These are phyloP conservation scores for Heliconius hermathena DNA, from an alignment of 1,140 invertebrate genomes.

Conservation along the genomic window DNA sequence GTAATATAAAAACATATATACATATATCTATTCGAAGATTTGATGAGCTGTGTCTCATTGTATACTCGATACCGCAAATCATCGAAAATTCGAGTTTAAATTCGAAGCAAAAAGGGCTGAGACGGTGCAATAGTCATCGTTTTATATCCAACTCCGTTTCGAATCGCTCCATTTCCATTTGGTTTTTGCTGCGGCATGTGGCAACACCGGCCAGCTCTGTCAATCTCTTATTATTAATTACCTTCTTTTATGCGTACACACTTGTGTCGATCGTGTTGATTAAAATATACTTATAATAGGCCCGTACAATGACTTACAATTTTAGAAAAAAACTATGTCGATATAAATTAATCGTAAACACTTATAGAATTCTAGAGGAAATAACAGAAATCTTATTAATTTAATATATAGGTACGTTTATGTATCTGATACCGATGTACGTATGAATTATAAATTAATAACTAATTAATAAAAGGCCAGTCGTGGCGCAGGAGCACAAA, in stretches of 20 bases:
- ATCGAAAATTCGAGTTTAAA: slow-evolving; percentile 52
- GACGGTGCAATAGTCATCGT: slow-evolving; percentile 63
- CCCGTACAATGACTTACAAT: slow-evolving; percentile 64
- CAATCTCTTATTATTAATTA: slow-evolving; percentile 79
- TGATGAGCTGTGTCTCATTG: slow-evolving; percentile 35
- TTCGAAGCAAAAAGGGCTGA: slow-evolving; percentile 67
- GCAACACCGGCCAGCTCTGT: slow-evolving; percentile 62
- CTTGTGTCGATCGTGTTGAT: slow-evolving; percentile 74
- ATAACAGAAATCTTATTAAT: background rate
- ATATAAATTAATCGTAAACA: slow-evolving; percentile 51
- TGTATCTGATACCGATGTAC: too few species aligned
- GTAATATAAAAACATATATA: background rate
- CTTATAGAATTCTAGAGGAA: background rate
- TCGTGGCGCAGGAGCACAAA: too few species aligned
- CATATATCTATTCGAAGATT: background rate
- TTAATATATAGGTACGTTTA: background rate
- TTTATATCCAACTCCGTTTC: slow-evolving; percentile 72
- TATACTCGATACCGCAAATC: slow-evolving; percentile 49
- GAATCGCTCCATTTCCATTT: slow-evolving; percentile 73
- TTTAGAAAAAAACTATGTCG: slow-evolving; percentile 54
- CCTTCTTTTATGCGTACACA: slow-evolving; percentile 72
- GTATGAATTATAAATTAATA: too few species aligned
- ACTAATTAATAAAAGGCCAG: too few species aligned
- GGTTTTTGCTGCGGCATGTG: slow-evolving; percentile 78
- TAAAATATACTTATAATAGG: slow-evolving; percentile 80